Percentiles rank a stretch among this genome's conserved stretches.
phyloP scores from a whole-genome alignment of 2,888 invertebrate species.

The Drosophila colorata region DNA sequence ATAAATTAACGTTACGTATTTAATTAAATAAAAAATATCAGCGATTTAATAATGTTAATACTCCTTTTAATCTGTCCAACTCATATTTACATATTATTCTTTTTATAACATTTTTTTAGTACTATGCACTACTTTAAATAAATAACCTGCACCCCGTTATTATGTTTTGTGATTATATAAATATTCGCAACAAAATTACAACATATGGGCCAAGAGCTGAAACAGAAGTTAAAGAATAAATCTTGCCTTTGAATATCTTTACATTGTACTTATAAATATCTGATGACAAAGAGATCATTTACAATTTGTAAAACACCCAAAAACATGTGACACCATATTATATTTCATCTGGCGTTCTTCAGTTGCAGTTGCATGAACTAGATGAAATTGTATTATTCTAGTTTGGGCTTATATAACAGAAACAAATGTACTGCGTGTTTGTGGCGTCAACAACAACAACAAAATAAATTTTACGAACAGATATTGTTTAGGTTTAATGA shows the following conservation, averaged over 20 bases:
- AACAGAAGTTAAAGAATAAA: not conserved
- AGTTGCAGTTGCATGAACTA: not conserved
- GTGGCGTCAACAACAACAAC: not conserved
- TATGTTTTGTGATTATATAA: too few species aligned
- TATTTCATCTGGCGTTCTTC: too few species aligned
- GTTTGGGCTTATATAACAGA: not conserved
- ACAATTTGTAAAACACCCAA: not conserved
- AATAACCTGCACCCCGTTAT: too few species aligned
- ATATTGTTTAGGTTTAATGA: not conserved
- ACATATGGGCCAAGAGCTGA: not conserved
- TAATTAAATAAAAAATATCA: too few species aligned
- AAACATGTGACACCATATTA: slow-evolving; percentile 1
- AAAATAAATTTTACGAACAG: not conserved
- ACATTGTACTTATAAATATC: slow-evolving; percentile 14
- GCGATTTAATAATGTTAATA: too few species aligned
- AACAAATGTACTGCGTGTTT: not conserved
- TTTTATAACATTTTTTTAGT: too few species aligned
- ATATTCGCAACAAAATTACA: too few species aligned
- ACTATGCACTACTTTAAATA: too few species aligned
- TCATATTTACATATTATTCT: too few species aligned
- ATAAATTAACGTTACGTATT: too few species aligned
- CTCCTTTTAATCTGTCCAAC: too few species aligned
- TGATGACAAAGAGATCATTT: slow-evolving; percentile 24
- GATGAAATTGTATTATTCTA: slow-evolving; percentile 12
- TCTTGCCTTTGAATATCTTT: slow-evolving; percentile 8